Evolutionary conservation across 2,113 vertebrate genomes (phyloP), one percentile per base, ranked within the genome.

Genomic region (Hippolais icterina): DNA sequence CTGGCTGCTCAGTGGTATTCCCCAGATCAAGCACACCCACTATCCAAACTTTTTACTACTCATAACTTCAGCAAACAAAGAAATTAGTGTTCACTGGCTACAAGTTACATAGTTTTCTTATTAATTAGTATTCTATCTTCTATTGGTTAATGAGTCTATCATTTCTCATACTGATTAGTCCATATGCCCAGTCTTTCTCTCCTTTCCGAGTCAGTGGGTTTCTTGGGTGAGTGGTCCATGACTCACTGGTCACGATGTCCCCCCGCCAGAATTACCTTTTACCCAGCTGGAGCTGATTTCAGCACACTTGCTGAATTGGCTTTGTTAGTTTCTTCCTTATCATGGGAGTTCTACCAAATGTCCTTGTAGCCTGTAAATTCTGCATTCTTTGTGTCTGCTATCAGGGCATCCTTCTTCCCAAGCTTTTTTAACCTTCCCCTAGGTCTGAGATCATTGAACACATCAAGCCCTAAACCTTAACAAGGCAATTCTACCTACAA

Each of bases 1-100:
- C 24, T 46, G 61, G 13, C 6, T 60, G 15, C 39, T 47, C 0
- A 0, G 39, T 53, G 53, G 7, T 60, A 68, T 53, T 75, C 29
- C 16, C 18, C 39, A 41, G 39, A 68, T 53, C 70, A 60, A 60
- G 24, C 15, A 47, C 5, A 17, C 4, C 16, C 21, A 53, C 9
- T 12, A 46, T 31, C 24, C 53, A 41, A 68, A 47, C 28, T 15
- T 53, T 21, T 31, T 60, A 47, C 11, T 60, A 41, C 5, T 75
- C 23, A 47, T 7, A 18, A 41, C 41, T 35, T 75, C 53, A 60
- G n/a, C 4, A 68, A 68, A 75, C 7, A 37, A 57, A 39, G 19
- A 7, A 46, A 68, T 47, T 22, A 53, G 16, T 47, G n/a, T 35
- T 68, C 61, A 60, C 7, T 22, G 13, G 6, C 9, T 68, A 27